Percentiles rank a stretch among this genome's conserved stretches.
These are phyloP conservation scores for Euleptes europaea DNA, from an alignment of 2,113 vertebrate genomes.

Conservation along the genomic window DNA sequence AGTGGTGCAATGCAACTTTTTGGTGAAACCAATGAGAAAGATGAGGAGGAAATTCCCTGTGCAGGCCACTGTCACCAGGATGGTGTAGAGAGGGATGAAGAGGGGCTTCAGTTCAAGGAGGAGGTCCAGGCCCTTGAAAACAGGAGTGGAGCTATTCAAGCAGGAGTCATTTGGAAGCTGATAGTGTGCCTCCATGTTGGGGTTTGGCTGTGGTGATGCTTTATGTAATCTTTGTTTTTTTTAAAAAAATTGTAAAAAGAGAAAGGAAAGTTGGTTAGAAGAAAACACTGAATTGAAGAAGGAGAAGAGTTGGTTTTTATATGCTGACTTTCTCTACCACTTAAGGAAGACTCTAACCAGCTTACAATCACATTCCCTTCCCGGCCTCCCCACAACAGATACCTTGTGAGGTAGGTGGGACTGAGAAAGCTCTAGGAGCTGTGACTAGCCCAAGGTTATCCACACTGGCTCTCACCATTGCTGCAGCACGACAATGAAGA, in stretches of 20 bases:
- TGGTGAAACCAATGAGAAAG: constrained; percentile 83
- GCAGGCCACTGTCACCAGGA: constrained; percentile 79
- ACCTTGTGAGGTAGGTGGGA: too few species aligned
- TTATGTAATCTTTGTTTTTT: not conserved
- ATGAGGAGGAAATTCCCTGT: constrained; percentile 84
- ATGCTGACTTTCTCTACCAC: too few species aligned
- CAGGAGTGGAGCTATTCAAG: constrained; percentile 42
- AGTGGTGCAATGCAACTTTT: constrained; percentile 87
- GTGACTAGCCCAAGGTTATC: too few species aligned
- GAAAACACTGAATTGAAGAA: not conserved
- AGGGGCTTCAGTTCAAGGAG: constrained; percentile 81
- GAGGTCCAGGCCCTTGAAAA: constrained; percentile 81
- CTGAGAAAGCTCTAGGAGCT: too few species aligned
- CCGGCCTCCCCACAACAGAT: too few species aligned
- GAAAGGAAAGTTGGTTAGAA: rapidly evolving
- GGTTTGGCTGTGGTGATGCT: rapidly evolving
- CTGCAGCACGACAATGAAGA: not conserved
- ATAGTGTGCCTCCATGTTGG: constrained; percentile 33
- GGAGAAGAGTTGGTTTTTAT: too few species aligned
- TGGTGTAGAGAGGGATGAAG: constrained; percentile 83
- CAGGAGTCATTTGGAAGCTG: constrained; percentile 52
- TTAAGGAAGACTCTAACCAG: too few species aligned
- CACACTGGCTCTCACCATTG: too few species aligned
- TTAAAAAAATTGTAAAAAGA: not conserved
- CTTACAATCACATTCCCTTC: too few species aligned